Base-by-base conservation (phyloP, 2,888 invertebrate species). In the Digitonthophagus gazella region DNA sequence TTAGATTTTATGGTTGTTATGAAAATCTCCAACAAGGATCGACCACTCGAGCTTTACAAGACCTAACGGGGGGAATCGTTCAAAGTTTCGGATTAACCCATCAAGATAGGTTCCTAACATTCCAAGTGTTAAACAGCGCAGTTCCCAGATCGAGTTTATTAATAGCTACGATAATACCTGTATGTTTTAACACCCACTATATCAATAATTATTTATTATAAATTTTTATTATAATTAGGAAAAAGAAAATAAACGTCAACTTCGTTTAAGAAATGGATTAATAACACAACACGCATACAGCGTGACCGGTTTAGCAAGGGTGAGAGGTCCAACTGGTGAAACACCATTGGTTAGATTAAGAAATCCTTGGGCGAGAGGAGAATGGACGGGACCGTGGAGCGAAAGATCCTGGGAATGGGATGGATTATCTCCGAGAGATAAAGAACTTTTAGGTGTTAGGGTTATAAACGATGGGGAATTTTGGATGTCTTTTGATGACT, bases 311-410 rank as follows among this genome's bases (percentile, higher is more conserved):
- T 83, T 91, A 77, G 90, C 90, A 65, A 84, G 89, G 72, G 91
- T 90, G 68, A 83, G 90, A 64, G 87, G 86, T 68, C 78, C 84
- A n/a, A 79, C 83, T 65, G 87, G 86, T 2, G 87, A 87, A 76
- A 87, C 86, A 19, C 86, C 87, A 61, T 80, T 89, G 71, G 88
- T 89, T 70, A 82, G 91, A 68, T 81, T 92, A 73, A 83, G 90
- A 67, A 91, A 90, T 77, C 89, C 90, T 0, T 88, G 88, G 86
- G 90, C 89, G 2, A 82, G 86, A 71, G 89, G 88, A 0, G 89
- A 90, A 77, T 90, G 90, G 91, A 87, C 87, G 56, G 91, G 91
- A 19, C 86, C 90, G 0, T 91, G 92, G 91, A 87, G 89, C 71
- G 90, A 90, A 77, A 81, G 89, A 71, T 87, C 88, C 65, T 86